Percentiles rank a stretch among this genome's conserved stretches.
phyloP scores from a whole-genome alignment of 2,888 invertebrate species.

The Notodonta dromedarius region DNA sequence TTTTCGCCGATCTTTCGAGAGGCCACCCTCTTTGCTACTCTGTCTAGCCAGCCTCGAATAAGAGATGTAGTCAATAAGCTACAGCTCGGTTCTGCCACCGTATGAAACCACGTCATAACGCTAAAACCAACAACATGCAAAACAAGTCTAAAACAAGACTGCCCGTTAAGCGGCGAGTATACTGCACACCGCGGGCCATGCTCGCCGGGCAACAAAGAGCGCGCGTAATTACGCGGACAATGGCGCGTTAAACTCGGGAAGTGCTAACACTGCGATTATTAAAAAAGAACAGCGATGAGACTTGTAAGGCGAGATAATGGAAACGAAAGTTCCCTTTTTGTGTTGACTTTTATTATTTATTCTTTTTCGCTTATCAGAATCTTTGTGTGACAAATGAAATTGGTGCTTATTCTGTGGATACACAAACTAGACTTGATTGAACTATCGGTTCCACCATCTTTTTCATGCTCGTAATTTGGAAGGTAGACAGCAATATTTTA shows the following conservation, averaged over 20 bases:
- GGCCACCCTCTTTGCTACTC: no score
- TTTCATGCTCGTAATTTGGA: no score
- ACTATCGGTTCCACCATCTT: no score
- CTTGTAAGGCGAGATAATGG: conserved; percentile 3
- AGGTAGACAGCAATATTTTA: no score
- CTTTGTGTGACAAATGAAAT: no score
- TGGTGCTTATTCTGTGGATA: no score
- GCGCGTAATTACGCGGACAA: conserved; percentile 43
- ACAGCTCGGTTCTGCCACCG: not conserved
- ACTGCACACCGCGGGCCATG: conserved; percentile 4
- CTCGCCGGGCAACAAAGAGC: conserved; percentile 19
- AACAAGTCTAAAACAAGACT: conserved; percentile 12
- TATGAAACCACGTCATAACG: not conserved
- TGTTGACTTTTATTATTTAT: no score
- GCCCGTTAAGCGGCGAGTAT: conserved; percentile 24
- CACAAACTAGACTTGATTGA: no score
- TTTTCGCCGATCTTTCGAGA: no score
- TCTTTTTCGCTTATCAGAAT: no score
- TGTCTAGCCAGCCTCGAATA: no score
- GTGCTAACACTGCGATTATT: conserved; percentile 29
- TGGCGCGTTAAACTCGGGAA: conserved; percentile 27
- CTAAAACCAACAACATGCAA: not conserved
- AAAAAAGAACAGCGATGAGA: conserved; percentile 37
- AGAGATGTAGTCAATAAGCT: no score
- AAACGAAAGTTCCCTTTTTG: not conserved